Base-by-base conservation (phyloP, 2,888 invertebrate species). In the Hydriomena furcata region DNA sequence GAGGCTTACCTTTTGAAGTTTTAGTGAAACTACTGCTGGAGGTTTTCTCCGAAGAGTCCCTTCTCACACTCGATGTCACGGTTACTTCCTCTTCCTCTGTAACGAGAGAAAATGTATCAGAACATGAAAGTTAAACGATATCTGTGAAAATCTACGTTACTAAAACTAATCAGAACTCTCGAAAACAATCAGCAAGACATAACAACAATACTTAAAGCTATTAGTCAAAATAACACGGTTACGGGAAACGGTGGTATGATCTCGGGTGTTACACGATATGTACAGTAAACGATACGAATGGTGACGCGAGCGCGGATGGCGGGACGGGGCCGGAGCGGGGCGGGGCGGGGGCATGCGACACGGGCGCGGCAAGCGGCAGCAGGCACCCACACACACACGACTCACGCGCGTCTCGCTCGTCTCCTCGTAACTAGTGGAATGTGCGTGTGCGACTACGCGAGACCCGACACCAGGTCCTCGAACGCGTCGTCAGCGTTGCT, bases 401-500 rank as follows among this genome's bases (percentile, higher is more conserved):
- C 86, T 87, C 87, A 87, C 88, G 86, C 86, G 87, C 84, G 86
- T 84, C 86, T 87, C 86, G 82, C 82, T 84, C 78, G 76, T 71
- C 82, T 82, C 79, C 77, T 76, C 74, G 79, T 83, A 82, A 76
- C 82, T 80, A 84, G 83, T 84, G 88, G 88, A 88, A 88, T 88
- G 88, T 84, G 62, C 55, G 68, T 67, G 68, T 65, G 31, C 67
- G 73, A 76, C 79, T 85, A 88, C 73, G 87, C 83, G 76, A 90
- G 87, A 83, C 82, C 91, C 87, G 92, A 91, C 91, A 97, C 95
- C 68, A 97, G 92, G 84, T 95, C 94, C 80, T 97, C 97, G 91
- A 97, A 97, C 64, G 96, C 96, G 89, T 94, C 94, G 79, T 97
- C 97, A 54, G 96, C 95, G 86, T 96, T 95, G 84, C 91, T 93